Percentiles rank a stretch among this genome's conserved stretches.
Evolutionary conservation across 2,888 invertebrate genomes (phyloP).

Genomic region (Lamellibrachia columna): DNA sequence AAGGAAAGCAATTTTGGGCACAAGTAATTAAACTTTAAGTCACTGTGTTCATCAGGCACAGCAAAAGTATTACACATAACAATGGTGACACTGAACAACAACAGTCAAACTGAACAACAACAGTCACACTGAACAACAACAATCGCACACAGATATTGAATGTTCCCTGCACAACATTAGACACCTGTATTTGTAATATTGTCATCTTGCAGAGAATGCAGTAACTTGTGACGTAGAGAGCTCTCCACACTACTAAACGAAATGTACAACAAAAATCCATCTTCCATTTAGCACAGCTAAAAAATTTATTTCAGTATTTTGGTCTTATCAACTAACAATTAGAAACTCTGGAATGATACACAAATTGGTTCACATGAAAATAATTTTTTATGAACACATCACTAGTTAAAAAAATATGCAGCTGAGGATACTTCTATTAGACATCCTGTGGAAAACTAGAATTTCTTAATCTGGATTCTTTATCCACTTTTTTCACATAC

Average conservation of each 20-base stretch:
- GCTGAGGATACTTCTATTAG: background rate
- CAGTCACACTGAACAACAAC: background rate
- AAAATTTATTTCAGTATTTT: background rate
- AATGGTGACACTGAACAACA: background rate
- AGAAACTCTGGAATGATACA: background rate
- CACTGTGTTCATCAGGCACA: background rate
- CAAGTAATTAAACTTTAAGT: background rate
- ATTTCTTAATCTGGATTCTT: background rate
- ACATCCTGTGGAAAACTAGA: background rate
- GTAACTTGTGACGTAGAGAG: background rate
- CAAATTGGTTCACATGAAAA: background rate
- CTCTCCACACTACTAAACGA: background rate
- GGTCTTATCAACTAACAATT: background rate
- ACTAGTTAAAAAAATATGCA: background rate
- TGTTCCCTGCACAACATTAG: background rate
- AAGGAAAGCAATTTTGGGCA: background rate
- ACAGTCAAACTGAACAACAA: background rate
- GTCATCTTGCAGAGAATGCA: background rate
- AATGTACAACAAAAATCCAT: background rate
- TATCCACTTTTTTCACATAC: background rate
- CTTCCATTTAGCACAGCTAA: background rate
- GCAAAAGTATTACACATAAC: background rate
- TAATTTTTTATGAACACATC: background rate
- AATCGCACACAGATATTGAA: background rate
- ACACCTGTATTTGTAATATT: background rate